Conservation (phyloP, 2,797 vertebrate genomes). For the Lagocephalus sceleratus region DNA sequence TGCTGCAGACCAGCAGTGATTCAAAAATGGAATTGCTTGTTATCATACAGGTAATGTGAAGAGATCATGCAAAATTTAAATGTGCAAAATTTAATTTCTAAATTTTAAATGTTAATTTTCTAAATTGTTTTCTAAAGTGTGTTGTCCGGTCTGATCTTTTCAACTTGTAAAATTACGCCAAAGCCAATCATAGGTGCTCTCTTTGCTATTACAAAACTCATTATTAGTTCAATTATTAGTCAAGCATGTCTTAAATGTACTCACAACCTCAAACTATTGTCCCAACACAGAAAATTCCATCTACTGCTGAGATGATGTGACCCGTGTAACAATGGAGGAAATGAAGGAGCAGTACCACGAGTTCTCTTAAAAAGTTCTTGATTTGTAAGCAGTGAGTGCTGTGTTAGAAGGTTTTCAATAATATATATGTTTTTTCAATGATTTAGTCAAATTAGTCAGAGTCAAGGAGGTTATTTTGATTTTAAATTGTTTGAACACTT, state of each 20-base stretch:
- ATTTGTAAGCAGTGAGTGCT: too few species aligned
- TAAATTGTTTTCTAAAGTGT: too few species aligned
- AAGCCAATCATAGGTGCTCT: constrained; percentile 44
- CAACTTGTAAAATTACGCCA: constrained; percentile 46
- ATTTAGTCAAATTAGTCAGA: too few species aligned
- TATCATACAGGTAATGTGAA: neutral
- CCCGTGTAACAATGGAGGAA: constrained; percentile 34
- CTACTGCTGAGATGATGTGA: constrained; percentile 47
- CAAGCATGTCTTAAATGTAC: constrained; percentile 57
- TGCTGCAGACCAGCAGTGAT: neutral
- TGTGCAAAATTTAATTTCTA: constrained; percentile 8
- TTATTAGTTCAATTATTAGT: constrained; percentile 77
- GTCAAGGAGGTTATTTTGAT: too few species aligned
- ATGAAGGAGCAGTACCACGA: constrained; percentile 2
- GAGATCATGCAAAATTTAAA: neutral
- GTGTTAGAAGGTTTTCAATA: too few species aligned
- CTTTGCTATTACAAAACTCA: constrained; percentile 52
- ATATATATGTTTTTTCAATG: too few species aligned
- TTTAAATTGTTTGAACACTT: too few species aligned
- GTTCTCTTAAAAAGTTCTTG: constrained; percentile 6
- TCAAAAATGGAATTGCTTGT: neutral
- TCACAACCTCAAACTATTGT: constrained; percentile 60
- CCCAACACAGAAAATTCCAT: constrained; percentile 31
- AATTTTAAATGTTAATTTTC: too few species aligned
- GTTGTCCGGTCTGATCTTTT: constrained; percentile 27